Evolutionary conservation across 1,140 invertebrate species (phyloP).

Genomic region (Teleopsis dalmanni): DNA sequence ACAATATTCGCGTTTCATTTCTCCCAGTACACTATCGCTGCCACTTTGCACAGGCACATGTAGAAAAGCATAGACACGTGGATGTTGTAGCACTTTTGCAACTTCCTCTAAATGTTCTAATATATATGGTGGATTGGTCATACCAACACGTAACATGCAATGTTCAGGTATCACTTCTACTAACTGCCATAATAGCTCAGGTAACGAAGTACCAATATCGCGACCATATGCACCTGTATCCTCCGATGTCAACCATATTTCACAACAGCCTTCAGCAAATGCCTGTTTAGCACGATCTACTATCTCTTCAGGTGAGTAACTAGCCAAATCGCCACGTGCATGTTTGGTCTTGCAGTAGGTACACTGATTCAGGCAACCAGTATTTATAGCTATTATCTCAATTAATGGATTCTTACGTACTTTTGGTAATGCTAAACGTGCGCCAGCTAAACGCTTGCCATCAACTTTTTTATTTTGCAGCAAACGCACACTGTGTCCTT

Average conservation of each 20-base stretch:
- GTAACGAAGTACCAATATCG: slow-evolving; percentile 84
- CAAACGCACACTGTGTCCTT: slow-evolving; percentile 62
- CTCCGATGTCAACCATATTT: slow-evolving; percentile 98
- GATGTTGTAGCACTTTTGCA: slow-evolving; percentile 79
- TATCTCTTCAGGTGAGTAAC: slow-evolving; percentile 82
- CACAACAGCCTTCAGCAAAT: slow-evolving; percentile 86
- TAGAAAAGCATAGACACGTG: slow-evolving; percentile 88
- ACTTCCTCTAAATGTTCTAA: slow-evolving; percentile 90
- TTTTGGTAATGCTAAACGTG: slow-evolving; percentile 82
- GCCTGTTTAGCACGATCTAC: slow-evolving; percentile 72
- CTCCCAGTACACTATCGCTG: slow-evolving; percentile 83
- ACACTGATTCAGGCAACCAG: slow-evolving; percentile 95
- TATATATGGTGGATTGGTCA: slow-evolving; percentile 99
- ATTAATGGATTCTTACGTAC: slow-evolving; percentile 91
- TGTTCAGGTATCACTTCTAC: slow-evolving; percentile 83
- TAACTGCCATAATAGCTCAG: slow-evolving; percentile 78
- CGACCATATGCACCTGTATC: slow-evolving; percentile 95
- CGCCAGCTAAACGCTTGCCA: slow-evolving; percentile 79
- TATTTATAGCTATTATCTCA: slow-evolving; percentile 97
- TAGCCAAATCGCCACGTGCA: slow-evolving; percentile 89
- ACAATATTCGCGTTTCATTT: slow-evolving; percentile 96
- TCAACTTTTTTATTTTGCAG: slow-evolving; percentile 75
- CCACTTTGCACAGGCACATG: slow-evolving; percentile 97
- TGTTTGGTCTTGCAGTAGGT: slow-evolving; percentile 99
- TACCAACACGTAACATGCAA: slow-evolving; percentile 82